These are phyloP conservation scores for Danionella dracula DNA, from an alignment of 2,797 vertebrate species.

Conservation along the genomic window DNA sequence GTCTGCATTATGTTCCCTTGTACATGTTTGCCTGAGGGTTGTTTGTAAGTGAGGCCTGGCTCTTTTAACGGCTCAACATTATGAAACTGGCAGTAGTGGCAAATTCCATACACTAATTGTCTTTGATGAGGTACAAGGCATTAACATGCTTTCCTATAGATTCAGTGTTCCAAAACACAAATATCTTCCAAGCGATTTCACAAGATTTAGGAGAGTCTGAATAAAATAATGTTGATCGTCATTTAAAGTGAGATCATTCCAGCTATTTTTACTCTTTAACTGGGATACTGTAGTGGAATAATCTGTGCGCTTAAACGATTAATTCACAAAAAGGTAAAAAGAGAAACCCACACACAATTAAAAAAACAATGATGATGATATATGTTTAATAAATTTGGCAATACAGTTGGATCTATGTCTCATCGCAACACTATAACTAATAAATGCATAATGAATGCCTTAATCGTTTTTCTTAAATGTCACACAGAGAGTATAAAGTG, in stretches of 20 bases:
- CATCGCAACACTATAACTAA: slow-evolving; percentile 6
- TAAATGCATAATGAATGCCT: neutral
- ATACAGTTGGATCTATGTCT: slow-evolving; percentile 13
- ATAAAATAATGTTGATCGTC: no score
- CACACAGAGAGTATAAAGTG: slow-evolving; percentile 67
- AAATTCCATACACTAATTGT: slow-evolving; percentile 35
- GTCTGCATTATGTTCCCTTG: slow-evolving; percentile 32
- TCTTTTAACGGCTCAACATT: slow-evolving; percentile 28
- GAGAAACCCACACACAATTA: slow-evolving; percentile 15
- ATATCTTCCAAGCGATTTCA: no score
- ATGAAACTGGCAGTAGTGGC: slow-evolving; percentile 21
- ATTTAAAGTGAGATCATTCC: no score
- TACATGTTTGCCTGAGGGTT: slow-evolving; percentile 28
- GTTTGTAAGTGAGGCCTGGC: slow-evolving; percentile 24
- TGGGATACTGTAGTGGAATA: no score
- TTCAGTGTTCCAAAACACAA: no score
- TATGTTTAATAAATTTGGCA: slow-evolving; percentile 9
- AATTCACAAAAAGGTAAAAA: neutral
- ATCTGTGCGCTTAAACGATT: no score
- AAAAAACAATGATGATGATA: slow-evolving; percentile 12
- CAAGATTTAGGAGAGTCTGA: no score
- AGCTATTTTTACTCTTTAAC: no score
- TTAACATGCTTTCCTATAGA: slow-evolving; percentile 9
- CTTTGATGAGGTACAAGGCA: slow-evolving; percentile 3
- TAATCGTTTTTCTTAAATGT: slow-evolving; percentile 38